Percentiles rank a stretch among this genome's conserved stretches.
These are phyloP conservation scores for Andrena cerasifolii DNA, from an alignment of 1,140 invertebrate species.

Conservation along the genomic window DNA sequence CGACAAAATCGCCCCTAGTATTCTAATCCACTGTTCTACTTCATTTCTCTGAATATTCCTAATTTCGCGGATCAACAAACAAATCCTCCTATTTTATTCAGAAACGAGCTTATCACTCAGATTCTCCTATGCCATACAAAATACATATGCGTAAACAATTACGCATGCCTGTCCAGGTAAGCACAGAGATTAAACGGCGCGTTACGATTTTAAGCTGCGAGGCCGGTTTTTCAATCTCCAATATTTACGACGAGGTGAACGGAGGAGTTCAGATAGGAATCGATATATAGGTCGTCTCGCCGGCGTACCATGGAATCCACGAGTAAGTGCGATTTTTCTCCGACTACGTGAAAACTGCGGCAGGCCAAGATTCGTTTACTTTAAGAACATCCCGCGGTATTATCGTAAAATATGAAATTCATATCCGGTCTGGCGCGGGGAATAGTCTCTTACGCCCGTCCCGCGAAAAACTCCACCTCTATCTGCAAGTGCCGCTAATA, in stretches of 20 bases:
- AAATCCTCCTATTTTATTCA: no score
- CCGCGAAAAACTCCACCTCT: conserved; percentile 23
- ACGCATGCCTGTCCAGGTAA: no score
- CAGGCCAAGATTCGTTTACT: conserved; percentile 60
- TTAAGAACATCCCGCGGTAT: conserved; percentile 60
- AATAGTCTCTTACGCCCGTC: background rate
- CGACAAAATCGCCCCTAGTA: no score
- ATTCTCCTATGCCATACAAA: no score
- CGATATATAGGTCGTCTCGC: conserved; percentile 36
- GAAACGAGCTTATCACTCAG: no score
- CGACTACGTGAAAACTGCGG: conserved; percentile 48
- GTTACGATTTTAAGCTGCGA: conserved; percentile 32
- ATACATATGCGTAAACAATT: no score
- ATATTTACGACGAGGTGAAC: conserved; percentile 28
- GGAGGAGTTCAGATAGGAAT: conserved; percentile 5
- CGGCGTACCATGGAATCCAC: conserved; percentile 25
- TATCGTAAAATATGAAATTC: conserved; percentile 73
- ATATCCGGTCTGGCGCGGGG: conserved; percentile 48
- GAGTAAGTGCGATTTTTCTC: conserved; percentile 45
- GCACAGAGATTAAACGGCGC: background rate
- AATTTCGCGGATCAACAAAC: no score
- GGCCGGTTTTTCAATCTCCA: conserved; percentile 18
- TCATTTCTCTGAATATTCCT: no score
- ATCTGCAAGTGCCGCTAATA: conserved; percentile 48
- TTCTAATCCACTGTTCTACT: no score